Conservation (phyloP, 2,797 vertebrate species). For the Dendrocincla fuliginosa region DNA sequence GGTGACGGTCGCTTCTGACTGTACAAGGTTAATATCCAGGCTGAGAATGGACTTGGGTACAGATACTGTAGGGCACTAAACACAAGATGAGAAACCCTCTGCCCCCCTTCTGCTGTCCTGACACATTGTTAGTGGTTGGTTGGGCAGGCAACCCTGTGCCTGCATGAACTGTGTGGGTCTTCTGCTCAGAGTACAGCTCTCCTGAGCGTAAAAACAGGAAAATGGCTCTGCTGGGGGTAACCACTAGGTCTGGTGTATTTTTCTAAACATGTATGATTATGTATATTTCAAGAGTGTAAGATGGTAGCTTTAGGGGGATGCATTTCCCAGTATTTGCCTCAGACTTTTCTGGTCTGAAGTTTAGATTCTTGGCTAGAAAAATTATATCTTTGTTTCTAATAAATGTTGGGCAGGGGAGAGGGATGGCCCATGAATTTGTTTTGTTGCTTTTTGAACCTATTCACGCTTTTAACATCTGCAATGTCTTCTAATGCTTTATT, state of each 20-base stretch:
- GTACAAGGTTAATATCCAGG: neutral
- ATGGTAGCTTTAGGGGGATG: neutral
- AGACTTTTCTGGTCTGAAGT: neutral
- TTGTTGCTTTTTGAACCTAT: neutral
- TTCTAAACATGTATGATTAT: neutral
- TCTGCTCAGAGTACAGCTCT: neutral
- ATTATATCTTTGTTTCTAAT: neutral
- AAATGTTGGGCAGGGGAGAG: neutral
- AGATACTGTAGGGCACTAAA: neutral
- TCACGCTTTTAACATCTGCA: neutral
- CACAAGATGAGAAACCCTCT: neutral
- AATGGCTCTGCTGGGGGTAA: neutral
- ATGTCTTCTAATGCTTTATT: neutral
- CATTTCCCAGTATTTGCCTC: neutral
- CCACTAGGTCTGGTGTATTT: neutral
- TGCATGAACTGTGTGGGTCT: neutral
- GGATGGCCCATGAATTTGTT: neutral
- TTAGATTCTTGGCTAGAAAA: neutral
- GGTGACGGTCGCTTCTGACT: neutral
- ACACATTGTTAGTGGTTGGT: accelerated
- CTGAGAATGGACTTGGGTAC: neutral
- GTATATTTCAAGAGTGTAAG: neutral
- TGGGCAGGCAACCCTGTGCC: neutral
- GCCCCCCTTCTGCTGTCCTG: neutral
- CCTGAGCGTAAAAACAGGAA: neutral